These are phyloP conservation scores for Corythornis leucogaster DNA, from an alignment of 2,797 vertebrate species.

Conservation along the genomic window DNA sequence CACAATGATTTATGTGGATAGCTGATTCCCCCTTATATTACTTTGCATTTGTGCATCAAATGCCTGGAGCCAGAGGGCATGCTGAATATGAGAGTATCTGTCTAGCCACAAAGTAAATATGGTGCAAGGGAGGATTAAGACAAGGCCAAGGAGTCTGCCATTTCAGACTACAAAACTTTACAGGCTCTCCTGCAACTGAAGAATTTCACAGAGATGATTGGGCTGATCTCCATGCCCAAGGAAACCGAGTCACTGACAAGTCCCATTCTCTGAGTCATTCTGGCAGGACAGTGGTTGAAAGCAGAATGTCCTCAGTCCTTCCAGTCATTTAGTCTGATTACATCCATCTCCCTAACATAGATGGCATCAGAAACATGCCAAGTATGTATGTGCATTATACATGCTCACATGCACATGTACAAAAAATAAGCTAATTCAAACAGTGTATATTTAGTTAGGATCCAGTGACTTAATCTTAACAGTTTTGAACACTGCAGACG, in stretches of 20 bases:
- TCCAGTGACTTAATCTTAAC: background rate
- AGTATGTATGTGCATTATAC: background rate
- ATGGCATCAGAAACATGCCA: background rate
- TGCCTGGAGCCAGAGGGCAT: constrained; percentile 33
- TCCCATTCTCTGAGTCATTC: background rate
- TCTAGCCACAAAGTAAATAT: constrained; percentile 56
- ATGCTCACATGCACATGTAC: rapidly evolving
- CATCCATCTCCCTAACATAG: background rate
- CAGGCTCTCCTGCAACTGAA: background rate
- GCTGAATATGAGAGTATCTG: constrained; percentile 21
- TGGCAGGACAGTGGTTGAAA: background rate
- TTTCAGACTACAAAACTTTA: constrained; percentile 10
- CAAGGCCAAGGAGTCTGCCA: background rate
- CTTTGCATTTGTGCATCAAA: background rate
- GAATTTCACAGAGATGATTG: background rate
- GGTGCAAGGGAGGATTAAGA: constrained; percentile 12
- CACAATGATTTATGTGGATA: background rate
- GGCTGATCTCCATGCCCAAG: background rate
- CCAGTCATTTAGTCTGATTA: background rate
- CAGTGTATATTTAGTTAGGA: background rate
- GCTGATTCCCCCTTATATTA: background rate
- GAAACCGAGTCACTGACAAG: background rate
- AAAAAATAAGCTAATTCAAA: background rate
- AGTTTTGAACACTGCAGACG: background rate
- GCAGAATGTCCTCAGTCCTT: background rate